Conservation (phyloP, 2,797 vertebrate species). For the Chaetophractus vellerosus region DNA sequence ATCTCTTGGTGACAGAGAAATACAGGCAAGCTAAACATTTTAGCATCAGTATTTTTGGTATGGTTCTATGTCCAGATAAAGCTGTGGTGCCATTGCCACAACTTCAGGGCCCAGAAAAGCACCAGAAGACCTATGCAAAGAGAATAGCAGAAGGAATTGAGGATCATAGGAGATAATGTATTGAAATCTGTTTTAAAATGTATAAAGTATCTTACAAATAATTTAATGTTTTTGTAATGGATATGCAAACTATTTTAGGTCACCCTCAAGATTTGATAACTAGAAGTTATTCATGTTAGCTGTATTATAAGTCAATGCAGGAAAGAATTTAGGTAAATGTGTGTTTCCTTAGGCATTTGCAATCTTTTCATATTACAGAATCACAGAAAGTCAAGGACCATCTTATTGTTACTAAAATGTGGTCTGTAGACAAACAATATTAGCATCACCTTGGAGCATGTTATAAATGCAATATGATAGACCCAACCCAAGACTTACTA, state of each 20-base stretch:
- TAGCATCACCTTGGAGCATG: neutral
- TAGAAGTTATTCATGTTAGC: neutral
- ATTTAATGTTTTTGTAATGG: neutral
- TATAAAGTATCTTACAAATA: conserved; percentile 39
- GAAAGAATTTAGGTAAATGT: neutral
- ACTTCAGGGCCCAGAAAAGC: neutral
- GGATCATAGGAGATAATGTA: conserved; percentile 10
- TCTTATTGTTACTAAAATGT: neutral
- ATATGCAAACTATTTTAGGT: conserved; percentile 27
- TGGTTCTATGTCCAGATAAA: conserved; percentile 2
- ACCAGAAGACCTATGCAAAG: neutral
- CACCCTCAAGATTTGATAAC: conserved; percentile 34
- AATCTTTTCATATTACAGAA: conserved; percentile 34
- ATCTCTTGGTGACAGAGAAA: neutral
- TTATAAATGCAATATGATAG: conserved; percentile 32
- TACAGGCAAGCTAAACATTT: conserved; percentile 16
- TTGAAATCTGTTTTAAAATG: conserved; percentile 30
- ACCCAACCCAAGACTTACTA: neutral
- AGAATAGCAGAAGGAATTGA: neutral
- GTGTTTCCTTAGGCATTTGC: neutral
- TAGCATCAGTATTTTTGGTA: conserved; percentile 10
- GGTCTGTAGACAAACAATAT: neutral
- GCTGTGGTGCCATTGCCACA: neutral
- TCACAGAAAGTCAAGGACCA: conserved; percentile 11
- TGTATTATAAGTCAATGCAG: conserved; percentile 31